Base-by-base conservation (phyloP, 2,888 invertebrate genomes). In the Tanaodytes sp. region DNA sequence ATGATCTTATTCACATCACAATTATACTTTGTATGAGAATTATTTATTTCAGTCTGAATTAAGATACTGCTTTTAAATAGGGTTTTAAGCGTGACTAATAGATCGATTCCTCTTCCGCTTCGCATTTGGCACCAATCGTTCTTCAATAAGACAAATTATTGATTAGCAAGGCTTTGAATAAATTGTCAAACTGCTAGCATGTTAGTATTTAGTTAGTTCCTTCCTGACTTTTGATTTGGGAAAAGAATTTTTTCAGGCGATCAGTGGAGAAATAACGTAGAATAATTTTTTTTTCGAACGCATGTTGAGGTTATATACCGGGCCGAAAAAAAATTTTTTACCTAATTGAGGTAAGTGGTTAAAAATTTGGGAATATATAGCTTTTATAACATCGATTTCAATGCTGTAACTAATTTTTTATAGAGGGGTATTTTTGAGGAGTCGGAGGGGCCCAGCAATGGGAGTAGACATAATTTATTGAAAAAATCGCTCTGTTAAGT, bases 51-150 rank as follows among this genome's bases (percentile, higher is more conserved):
- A 33, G n/a, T 33, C 2, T 4, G n/a, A 33, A 33, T 33, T 33
- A 33, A n/a, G n/a, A 33, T 33, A 33, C 33, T 11, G 33, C 5
- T n/a, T 37, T 37, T 0, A 20, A 37, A 51, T 3, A 51, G 16
- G 12, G 6, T 6, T 43, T 42, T 54, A 9, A 54, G 12, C 11
- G 54, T 36, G 5, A 16, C 11, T 16, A 57, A 46, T n/a, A 57
- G 16, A 2, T 9, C 1, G 16, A 8, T 3, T 19, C 36, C n/a
- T 27, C 16, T 39, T 63, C 54, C 4, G 11, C 36, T 14, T 66
- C 66, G 45, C 58, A 66, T 6, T 66, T 66, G 1, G 18, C 37
- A 2, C 66, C 66, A 27, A 52, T 14, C 1, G 66, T 39, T 30
- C 54, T n/a, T 0, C 16, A 15, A 18, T 46, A 54, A 1, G 48